phyloP scores from a whole-genome alignment of 2,797 vertebrate species.

The Adelosebastes latens region DNA sequence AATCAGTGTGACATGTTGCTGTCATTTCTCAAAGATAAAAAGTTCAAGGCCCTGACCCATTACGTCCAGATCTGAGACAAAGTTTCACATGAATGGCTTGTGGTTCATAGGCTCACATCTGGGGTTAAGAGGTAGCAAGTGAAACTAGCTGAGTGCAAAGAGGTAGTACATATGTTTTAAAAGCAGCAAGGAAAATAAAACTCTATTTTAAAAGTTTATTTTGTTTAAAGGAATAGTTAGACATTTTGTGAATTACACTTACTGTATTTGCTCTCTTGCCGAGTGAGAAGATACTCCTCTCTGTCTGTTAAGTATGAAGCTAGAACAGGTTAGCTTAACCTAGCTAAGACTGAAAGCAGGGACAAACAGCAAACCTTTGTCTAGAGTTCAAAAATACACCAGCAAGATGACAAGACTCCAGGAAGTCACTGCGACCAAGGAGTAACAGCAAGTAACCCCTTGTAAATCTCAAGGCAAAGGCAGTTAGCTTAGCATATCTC shows the following conservation, averaged over 20 bases:
- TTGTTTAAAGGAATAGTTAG: background rate
- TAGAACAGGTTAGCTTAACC: background rate
- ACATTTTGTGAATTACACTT: background rate
- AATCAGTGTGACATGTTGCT: constrained; percentile 50
- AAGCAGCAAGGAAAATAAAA: background rate
- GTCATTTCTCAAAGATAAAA: constrained; percentile 57
- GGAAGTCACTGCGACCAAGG: background rate
- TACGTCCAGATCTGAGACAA: constrained; percentile 13
- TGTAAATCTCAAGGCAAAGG: background rate
- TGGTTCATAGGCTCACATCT: constrained; percentile 24
- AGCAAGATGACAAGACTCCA: background rate
- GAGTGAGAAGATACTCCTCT: background rate
- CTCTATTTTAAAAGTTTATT: constrained; percentile 7
- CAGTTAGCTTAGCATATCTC: background rate
- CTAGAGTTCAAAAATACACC: background rate
- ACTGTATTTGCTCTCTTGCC: background rate
- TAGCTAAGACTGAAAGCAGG: background rate
- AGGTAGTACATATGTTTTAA: background rate
- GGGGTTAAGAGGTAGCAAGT: constrained; percentile 17
- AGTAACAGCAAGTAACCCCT: background rate
- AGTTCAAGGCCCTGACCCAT: constrained; percentile 35
- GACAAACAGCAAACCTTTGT: background rate
- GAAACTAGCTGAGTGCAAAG: background rate
- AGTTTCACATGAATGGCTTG: background rate
- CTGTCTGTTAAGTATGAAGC: background rate